Evolutionary conservation across 1,140 invertebrate species (phyloP), one percentile per base, ranked within the genome.

Genomic region (Druon quercuslanigerum): DNA sequence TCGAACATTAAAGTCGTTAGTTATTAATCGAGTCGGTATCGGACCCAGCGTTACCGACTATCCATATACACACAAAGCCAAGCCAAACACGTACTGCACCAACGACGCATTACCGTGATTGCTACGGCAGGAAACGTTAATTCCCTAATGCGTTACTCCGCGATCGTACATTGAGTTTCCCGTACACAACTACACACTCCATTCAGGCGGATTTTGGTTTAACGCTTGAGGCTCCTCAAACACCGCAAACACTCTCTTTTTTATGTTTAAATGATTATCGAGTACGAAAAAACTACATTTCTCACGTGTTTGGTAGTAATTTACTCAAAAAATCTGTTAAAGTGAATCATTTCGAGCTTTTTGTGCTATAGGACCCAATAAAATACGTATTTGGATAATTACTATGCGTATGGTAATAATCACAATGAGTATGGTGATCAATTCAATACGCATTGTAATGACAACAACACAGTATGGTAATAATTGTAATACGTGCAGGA

Each of bases 61-160:
- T 46, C 20, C 13, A 33, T 33, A 33, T 66, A 33, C 33, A 66
- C 20, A 66, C 57, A 66, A 66, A 66, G 20, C 57, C 20, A 40
- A n/a, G 25, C 60, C 56, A 57, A 57, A 57, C 19, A 20, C 9
- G 25, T 20, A 57, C 11, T 57, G 19, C 56, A 66, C 60, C 60
- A 66, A 66, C 60, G 60, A 66, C 60, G 25, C 25, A 66, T 66
- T 66, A 66, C 25, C 60, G 60, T 66, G 60, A 66, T 66, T 66
- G 60, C 60, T 66, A 66, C 33, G 25, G 60, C 60, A 66, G 60
- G 60, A 66, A 66, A 66, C 60, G 60, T 66, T 66, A 66, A 66
- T 66, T 66, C 60, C 33, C 60, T 66, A 66, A 66, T 66, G 60
- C 60, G 60, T 66, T 66, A 66, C 60, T 66, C 60, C 33, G 40